phyloP scores from a whole-genome alignment of 1,140 invertebrate species.

The Camponotus vicinus region DNA sequence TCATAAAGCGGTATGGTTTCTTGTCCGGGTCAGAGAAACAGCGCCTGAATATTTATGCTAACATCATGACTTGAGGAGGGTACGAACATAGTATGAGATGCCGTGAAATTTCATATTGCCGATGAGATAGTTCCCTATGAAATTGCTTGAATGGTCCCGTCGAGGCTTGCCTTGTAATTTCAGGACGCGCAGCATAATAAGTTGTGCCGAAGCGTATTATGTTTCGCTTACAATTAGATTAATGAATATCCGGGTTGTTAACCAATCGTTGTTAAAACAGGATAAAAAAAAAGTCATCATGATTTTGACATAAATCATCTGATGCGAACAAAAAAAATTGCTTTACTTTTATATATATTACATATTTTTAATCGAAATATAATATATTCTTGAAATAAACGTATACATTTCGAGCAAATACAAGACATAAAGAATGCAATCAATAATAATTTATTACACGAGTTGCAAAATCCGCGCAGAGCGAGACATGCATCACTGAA shows the following conservation, averaged over 20 bases:
- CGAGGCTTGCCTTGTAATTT: slow-evolving; percentile 63
- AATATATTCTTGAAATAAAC: background rate
- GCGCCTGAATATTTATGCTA: slow-evolving; percentile 65
- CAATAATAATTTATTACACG: slow-evolving; percentile 14
- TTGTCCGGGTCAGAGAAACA: slow-evolving; percentile 36
- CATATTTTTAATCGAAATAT: background rate
- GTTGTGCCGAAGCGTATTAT: slow-evolving; percentile 41
- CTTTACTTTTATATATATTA: background rate
- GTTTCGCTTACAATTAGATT: slow-evolving; percentile 12
- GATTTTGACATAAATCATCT: background rate
- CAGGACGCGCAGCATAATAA: slow-evolving; percentile 52
- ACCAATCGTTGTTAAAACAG: slow-evolving; percentile 5
- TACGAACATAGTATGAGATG: slow-evolving; percentile 37
- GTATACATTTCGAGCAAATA: background rate
- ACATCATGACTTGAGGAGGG: slow-evolving; percentile 33
- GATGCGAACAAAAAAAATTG: background rate
- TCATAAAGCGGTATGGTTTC: slow-evolving; percentile 63
- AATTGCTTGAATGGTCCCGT: slow-evolving; percentile 62
- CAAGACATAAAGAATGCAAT: background rate
- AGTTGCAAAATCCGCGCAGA: background rate
- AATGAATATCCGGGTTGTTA: slow-evolving; percentile 48
- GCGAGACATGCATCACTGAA: background rate
- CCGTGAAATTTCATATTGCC: slow-evolving; percentile 57
- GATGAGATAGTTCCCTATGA: slow-evolving; percentile 57
- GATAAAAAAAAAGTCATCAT: background rate